Conservation (phyloP, 2,797 vertebrate species). For the Orientallactaga sibirica region DNA sequence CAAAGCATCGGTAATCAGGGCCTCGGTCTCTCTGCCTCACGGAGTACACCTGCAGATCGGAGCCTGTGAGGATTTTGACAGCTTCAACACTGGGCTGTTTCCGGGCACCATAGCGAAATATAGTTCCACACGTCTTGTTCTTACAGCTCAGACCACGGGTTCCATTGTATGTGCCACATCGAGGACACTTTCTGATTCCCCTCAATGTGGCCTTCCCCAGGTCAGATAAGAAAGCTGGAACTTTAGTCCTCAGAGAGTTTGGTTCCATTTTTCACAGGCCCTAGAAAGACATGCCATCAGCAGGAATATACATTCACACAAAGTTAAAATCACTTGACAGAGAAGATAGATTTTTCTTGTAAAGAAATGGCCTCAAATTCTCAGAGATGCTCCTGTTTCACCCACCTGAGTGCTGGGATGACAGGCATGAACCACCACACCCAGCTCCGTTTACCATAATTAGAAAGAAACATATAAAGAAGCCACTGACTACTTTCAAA, state of each 20-base stretch:
- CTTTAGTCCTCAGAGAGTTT: constrained; percentile 87
- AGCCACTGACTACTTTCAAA: constrained; percentile 26
- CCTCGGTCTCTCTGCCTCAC: constrained; percentile 93
- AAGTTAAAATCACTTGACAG: neutral
- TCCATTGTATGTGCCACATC: constrained; percentile 96
- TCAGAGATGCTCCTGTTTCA: neutral
- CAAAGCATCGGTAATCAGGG: constrained; percentile 91
- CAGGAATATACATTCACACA: neutral
- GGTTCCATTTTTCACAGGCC: constrained; percentile 86
- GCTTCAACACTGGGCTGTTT: constrained; percentile 88
- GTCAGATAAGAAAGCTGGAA: constrained; percentile 94
- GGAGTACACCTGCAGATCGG: constrained; percentile 91
- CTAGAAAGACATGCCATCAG: constrained; percentile 72
- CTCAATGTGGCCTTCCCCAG: constrained; percentile 95
- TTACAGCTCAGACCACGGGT: constrained; percentile 97
- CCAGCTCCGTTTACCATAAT: neutral
- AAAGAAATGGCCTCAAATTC: neutral
- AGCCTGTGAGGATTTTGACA: constrained; percentile 91
- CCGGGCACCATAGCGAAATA: constrained; percentile 90
- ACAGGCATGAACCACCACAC: too few relatives aligned
- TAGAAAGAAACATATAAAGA: constrained; percentile 56
- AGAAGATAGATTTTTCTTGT: neutral
- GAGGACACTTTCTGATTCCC: constrained; percentile 94
- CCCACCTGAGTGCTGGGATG: too few relatives aligned
- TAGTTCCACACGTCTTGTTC: constrained; percentile 94